phyloP scores from a whole-genome alignment of 2,888 invertebrate species.

The Drosophila anomalata region DNA sequence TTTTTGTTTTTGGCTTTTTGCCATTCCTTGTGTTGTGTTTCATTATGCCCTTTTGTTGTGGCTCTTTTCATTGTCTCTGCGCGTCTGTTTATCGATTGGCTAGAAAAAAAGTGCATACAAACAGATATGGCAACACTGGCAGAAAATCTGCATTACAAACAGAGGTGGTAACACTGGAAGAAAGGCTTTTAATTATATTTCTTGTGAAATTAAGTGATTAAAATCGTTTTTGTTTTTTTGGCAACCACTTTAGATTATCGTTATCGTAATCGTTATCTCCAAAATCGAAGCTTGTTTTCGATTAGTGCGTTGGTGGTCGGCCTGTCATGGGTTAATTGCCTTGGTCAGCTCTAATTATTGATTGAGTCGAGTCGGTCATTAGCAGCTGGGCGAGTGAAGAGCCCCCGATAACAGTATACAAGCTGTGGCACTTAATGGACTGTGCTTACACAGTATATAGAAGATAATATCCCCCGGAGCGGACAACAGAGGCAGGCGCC shows the following conservation, averaged over 20 bases:
- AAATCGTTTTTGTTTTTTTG: background rate
- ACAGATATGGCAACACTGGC: background rate
- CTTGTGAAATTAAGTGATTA: background rate
- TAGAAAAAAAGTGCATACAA: slow-evolving; percentile 5
- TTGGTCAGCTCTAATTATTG: slow-evolving; percentile 60
- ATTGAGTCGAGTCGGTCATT: slow-evolving; percentile 50
- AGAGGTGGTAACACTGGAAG: background rate
- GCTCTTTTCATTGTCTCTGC: slow-evolving; percentile 10
- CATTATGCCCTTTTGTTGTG: slow-evolving; percentile 13
- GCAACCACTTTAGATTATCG: slow-evolving; percentile 16
- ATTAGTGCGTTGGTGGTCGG: slow-evolving; percentile 9
- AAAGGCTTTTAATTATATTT: background rate
- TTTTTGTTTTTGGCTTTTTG: slow-evolving; percentile 15
- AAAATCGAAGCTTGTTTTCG: background rate
- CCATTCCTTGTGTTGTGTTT: slow-evolving; percentile 3
- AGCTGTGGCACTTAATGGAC: slow-evolving; percentile 1
- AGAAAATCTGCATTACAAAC: background rate
- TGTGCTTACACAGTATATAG: background rate
- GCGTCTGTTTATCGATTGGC: slow-evolving; percentile 20
- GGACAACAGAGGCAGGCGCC: background rate
- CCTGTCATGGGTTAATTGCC: slow-evolving; percentile 61
- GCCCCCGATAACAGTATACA: slow-evolving; percentile 32
- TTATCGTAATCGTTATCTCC: slow-evolving; percentile 1
- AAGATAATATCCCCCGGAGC: background rate
- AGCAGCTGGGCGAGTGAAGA: slow-evolving; percentile 27